Evolutionary conservation across 1,140 invertebrate genomes (phyloP).

Genomic region (Bactericera cockerelli): DNA sequence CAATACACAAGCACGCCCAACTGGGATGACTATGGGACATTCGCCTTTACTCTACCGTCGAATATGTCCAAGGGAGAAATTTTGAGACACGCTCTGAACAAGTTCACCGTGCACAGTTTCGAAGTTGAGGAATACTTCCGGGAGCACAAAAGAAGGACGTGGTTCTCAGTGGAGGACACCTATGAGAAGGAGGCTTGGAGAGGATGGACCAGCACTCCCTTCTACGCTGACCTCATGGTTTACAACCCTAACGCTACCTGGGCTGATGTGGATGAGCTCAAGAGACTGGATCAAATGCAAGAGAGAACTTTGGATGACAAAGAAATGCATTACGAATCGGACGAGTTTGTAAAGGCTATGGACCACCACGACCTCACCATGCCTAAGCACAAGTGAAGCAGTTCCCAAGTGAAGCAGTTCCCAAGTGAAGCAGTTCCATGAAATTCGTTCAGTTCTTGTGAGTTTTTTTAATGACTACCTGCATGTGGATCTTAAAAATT

Average conservation of each 20-base stretch:
- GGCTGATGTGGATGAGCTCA: background rate
- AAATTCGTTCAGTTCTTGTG: no score
- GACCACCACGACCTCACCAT: no score
- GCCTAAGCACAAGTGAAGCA: no score
- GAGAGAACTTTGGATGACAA: background rate
- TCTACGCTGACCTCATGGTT: background rate
- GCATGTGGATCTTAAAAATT: no score
- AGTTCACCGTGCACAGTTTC: background rate
- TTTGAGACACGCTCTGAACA: background rate
- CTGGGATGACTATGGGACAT: conserved; percentile 2
- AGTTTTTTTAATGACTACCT: no score
- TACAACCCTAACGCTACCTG: background rate
- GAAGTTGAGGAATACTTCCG: background rate
- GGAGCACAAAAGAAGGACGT: background rate
- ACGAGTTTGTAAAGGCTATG: no score
- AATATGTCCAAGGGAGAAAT: background rate
- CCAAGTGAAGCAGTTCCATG: no score
- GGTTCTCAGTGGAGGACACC: background rate
- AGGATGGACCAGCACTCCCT: background rate
- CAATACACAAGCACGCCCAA: conserved; percentile 3
- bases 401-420: no score
- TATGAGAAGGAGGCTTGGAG: background rate
- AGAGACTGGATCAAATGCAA: background rate
- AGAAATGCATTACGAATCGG: no score
- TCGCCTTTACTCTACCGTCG: background rate